A percentile compares a stretch with the other conserved stretches of the same genome.
Evolutionary conservation across 1,140 invertebrate genomes (phyloP).

Genomic region (Meteorus sp.): DNA sequence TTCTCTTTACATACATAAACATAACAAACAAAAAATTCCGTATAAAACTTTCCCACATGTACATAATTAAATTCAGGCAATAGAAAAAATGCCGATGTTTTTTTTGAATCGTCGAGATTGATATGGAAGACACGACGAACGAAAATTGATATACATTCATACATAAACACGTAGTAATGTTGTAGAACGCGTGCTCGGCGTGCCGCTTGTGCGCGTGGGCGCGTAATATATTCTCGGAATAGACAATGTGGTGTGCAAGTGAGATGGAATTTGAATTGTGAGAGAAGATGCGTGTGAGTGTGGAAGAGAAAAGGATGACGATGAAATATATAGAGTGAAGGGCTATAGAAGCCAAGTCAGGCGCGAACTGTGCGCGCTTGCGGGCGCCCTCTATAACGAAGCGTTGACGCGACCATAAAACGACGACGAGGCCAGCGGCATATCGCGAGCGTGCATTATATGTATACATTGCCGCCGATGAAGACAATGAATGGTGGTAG

Average conservation of each 20-base stretch:
- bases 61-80: no score
- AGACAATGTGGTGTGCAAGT: constrained; percentile 54
- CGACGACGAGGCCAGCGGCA: constrained; percentile 37
- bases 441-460: constrained; percentile 31
- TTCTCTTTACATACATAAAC: no score
- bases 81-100: no score
- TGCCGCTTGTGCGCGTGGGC: constrained; percentile 42
- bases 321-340: not conserved
- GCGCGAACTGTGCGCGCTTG: constrained; percentile 38
- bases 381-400: constrained; percentile 49
- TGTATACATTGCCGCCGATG: not conserved
- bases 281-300: no score
- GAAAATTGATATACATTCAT: not conserved
- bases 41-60: no score
- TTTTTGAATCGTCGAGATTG: no score
- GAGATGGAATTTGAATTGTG: constrained; percentile 27
- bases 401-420: constrained; percentile 57
- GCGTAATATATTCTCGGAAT: constrained; percentile 56
- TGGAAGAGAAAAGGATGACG: constrained; percentile 1
- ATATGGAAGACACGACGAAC: no score
- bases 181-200: constrained; percentile 21
- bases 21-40: no score
- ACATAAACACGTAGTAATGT: no score
- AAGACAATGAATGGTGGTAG: not conserved
- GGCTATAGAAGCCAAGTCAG: constrained; percentile 50